phyloP scores from a whole-genome alignment of 2,113 vertebrate genomes.

The Syngnathus typhle region DNA sequence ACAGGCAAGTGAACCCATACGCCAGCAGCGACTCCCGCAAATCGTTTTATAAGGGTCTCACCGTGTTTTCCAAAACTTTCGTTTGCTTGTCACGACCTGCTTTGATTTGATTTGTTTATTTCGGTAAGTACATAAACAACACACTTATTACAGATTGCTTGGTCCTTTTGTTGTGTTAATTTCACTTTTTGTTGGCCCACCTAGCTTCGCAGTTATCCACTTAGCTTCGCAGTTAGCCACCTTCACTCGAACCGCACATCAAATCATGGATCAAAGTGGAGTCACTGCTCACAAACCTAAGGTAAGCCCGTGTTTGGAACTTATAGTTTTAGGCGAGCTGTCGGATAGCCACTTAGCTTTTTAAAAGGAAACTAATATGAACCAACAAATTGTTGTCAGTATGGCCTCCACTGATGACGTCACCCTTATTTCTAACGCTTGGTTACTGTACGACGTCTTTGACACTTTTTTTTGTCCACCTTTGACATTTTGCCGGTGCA shows the following conservation, averaged over 20 bases:
- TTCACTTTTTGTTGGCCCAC: not conserved
- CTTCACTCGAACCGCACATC: not conserved
- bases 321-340: not conserved
- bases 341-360: not conserved
- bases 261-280: slow-evolving; percentile 68
- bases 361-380: not conserved
- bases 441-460: too few relatives aligned
- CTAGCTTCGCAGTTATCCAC: not conserved
- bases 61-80: not conserved
- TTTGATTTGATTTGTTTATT: too few relatives aligned
- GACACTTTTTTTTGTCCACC: not conserved
- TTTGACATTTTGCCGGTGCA: too few relatives aligned
- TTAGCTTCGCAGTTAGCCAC: slow-evolving; percentile 12
- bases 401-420: not conserved
- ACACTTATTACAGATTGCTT: too few relatives aligned
- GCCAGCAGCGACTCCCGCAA: not conserved
- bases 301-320: slow-evolving; percentile 33
- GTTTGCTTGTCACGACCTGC: not conserved
- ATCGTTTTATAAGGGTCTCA: not conserved
- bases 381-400: not conserved
- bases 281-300: slow-evolving; percentile 56
- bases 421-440: not conserved
- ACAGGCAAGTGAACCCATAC: too few relatives aligned
- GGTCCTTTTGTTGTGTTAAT: not conserved
- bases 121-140: too few relatives aligned